These are phyloP conservation scores for Polydrusus pterygomalis DNA, from an alignment of 2,888 invertebrate genomes.

Conservation along the genomic window DNA sequence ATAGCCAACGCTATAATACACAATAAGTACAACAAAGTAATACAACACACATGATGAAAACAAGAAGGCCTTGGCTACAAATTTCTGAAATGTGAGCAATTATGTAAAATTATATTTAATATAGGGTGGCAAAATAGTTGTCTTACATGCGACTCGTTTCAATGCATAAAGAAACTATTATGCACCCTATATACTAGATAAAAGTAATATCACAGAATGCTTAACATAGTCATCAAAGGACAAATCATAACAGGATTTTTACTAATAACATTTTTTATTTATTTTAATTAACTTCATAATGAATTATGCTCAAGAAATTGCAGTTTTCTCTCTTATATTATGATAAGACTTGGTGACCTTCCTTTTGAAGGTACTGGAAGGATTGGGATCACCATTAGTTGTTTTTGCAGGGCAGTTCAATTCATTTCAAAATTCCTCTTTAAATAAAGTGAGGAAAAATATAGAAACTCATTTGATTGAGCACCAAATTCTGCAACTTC, in stretches of 20 bases:
- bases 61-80: conserved; percentile 13
- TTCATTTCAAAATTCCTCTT: too few species aligned
- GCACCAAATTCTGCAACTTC: too few species aligned
- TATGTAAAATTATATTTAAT: conserved; percentile 4
- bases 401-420: too few species aligned
- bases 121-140: not conserved
- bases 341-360: too few species aligned
- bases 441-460: too few species aligned
- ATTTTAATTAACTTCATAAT: too few species aligned
- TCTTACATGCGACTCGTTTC: not conserved
- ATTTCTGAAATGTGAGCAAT: conserved; percentile 24
- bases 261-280: too few species aligned
- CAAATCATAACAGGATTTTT: not conserved
- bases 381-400: too few species aligned
- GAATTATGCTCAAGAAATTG: too few species aligned
- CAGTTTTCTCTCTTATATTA: too few species aligned
- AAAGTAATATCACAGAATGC: conserved; percentile 46
- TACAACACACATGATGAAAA: not conserved
- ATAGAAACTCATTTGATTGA: too few species aligned
- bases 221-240: conserved; percentile 16
- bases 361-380: too few species aligned
- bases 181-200: not conserved
- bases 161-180: not conserved
- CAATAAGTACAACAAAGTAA: not conserved
- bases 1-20: not conserved